Base-by-base conservation (phyloP, 2,113 vertebrate species). In the Chionomys nivalis region DNA sequence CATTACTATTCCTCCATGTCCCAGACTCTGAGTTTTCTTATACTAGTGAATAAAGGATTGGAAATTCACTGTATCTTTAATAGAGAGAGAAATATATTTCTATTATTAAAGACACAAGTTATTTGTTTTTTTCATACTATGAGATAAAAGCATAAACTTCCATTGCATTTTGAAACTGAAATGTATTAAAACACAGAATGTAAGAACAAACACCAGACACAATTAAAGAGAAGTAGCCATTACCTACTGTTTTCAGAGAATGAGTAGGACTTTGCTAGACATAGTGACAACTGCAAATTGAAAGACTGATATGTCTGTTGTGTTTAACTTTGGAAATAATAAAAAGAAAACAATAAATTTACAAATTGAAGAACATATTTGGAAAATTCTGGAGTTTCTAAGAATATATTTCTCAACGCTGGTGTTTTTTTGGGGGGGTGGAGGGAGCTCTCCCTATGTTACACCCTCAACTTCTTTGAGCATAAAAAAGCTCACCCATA, bases 341-440 rank as follows among this genome's bases (percentile, higher is more conserved):
- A 87, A 93, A 73, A n/a, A 65, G 65, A 85, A 76, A 5, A 76
- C 9, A 14, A 61, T 86, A 93, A 61, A 63, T 28, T 61, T 42
- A 42, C 23, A 83, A 79, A n/a, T 42, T 3, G 17, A 92, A 85
- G 28, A 94, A 85, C 88, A 26, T 79, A 89, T 42, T 33, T 61
- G 39, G 21, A 89, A 92, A 42, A 63, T 44, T 66, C 31, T 36
- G 44, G 63, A 28, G 4, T 58, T 79, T 85, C 39, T 44, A 5
- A 31, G 16, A 89, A 76, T 16, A 33, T 73, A 7, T 24, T 94
- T 19, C 26, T 90, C 42, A 23, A 78, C 89, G 44, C n/a, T 85
- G 16, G 1, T 68, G 3, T 76, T 68, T 21, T 85, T 66, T 66
- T 36, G 75, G 0, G 0, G 0, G 49, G 0, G 0, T 1, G 49